These are phyloP conservation scores for Himalopsyche anomala DNA, from an alignment of 2,888 invertebrate genomes.

Conservation along the genomic window DNA sequence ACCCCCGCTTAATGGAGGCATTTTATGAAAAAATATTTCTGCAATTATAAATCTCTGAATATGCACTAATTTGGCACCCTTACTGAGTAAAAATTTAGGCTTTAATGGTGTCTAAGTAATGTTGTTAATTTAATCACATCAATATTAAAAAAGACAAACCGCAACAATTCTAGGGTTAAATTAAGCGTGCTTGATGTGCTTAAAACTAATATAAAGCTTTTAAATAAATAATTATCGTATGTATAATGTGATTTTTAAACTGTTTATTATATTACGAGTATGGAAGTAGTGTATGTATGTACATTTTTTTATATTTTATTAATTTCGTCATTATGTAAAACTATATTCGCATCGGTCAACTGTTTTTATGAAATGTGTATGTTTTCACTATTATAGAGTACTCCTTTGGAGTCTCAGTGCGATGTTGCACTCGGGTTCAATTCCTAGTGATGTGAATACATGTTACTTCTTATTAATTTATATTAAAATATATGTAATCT, in stretches of 20 bases:
- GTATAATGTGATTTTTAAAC: slow-evolving; percentile 55
- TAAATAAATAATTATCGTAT: slow-evolving; percentile 52
- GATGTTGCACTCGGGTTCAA: no score
- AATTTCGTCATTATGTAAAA: slow-evolving; percentile 7
- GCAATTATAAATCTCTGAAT: not conserved
- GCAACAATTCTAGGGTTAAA: slow-evolving; percentile 58
- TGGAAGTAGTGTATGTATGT: slow-evolving; percentile 46
- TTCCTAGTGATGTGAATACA: no score
- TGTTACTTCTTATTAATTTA: no score
- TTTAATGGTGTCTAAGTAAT: slow-evolving; percentile 51
- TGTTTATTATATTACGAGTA: slow-evolving; percentile 45
- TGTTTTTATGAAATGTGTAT: not conserved
- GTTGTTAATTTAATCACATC: slow-evolving; percentile 59
- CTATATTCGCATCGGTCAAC: not conserved
- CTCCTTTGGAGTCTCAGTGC: not conserved
- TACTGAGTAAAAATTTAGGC: not conserved
- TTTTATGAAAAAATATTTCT: not conserved
- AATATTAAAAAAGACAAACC: slow-evolving; percentile 45
- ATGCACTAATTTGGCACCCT: slow-evolving; percentile 24
- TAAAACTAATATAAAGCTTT: slow-evolving; percentile 64
- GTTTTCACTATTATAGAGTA: slow-evolving; percentile 1
- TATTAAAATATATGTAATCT: no score
- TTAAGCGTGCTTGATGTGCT: slow-evolving; percentile 60
- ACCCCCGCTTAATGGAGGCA: slow-evolving; percentile 1
- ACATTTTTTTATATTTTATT: slow-evolving; percentile 12